Conservation (phyloP, 2,113 vertebrate species). For the Chaetorhynchus papuensis region DNA sequence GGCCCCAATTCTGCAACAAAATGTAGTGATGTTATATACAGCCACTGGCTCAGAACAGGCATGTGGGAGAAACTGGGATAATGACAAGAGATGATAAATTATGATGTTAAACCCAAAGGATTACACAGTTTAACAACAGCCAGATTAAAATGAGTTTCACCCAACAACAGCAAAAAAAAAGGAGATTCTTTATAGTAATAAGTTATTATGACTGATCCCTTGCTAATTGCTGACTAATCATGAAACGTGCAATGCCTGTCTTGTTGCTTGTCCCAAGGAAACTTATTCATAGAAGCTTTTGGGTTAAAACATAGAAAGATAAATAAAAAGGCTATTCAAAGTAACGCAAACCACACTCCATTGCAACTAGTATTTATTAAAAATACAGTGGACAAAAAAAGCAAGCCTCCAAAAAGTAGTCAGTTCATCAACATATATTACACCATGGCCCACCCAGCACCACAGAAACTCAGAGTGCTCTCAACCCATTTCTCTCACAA, state of each 20-base stretch:
- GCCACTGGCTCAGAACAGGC: background rate
- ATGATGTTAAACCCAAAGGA: background rate
- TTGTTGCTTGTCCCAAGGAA: background rate
- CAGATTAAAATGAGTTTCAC: background rate
- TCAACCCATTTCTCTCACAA: background rate
- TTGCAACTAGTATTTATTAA: conserved; percentile 55
- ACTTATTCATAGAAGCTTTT: background rate
- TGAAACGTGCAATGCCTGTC: background rate
- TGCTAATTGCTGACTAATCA: background rate
- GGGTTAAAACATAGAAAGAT: background rate
- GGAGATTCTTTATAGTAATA: background rate
- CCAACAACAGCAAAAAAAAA: background rate
- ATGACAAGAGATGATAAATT: background rate
- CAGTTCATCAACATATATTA: background rate
- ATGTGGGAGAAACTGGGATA: background rate
- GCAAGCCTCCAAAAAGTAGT: background rate
- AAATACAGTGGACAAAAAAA: conserved; percentile 8
- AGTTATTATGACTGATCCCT: background rate
- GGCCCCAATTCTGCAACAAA: background rate
- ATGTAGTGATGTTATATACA: background rate
- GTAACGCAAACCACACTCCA: background rate
- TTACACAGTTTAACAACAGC: background rate
- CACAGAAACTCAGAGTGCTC: background rate
- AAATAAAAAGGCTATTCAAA: background rate
- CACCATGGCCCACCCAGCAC: background rate